phyloP scores from a whole-genome alignment of 2,888 invertebrate species.

The Diplolepis rosae region DNA sequence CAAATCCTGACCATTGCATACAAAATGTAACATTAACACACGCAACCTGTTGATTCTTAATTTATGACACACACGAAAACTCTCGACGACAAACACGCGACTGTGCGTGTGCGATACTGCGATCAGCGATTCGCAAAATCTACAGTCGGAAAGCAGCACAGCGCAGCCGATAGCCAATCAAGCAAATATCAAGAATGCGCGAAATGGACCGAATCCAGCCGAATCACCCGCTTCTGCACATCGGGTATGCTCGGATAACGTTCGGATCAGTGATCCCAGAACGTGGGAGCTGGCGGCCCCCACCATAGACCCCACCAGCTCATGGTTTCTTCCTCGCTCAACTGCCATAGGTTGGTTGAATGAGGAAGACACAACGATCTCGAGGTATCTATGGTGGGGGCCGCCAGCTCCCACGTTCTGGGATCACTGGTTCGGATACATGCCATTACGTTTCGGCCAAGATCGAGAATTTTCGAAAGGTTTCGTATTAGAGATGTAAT shows the following conservation, averaged over 20 bases:
- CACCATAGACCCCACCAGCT: too few species aligned
- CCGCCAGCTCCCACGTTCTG: too few species aligned
- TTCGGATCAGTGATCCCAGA: too few species aligned
- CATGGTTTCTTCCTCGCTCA: too few species aligned
- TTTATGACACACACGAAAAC: background rate
- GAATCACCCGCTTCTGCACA: background rate
- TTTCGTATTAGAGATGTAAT: background rate
- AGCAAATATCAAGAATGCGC: background rate
- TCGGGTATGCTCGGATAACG: too few species aligned
- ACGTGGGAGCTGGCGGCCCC: too few species aligned
- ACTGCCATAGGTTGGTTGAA: too few species aligned
- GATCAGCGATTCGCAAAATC: slow-evolving; percentile 25
- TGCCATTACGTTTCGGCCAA: background rate
- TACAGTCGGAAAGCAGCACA: background rate
- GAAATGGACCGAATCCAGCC: slow-evolving; percentile 19
- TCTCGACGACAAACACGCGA: background rate
- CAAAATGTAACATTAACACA: background rate
- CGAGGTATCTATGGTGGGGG: too few species aligned
- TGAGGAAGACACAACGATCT: too few species aligned
- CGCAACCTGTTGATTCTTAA: background rate
- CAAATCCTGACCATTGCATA: background rate
- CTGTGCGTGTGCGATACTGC: background rate
- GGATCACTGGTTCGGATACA: too few species aligned
- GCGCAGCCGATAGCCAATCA: background rate
- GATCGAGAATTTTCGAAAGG: background rate